Conservation (phyloP, 2,797 vertebrate species). For the Thripadectes ignobilis region DNA sequence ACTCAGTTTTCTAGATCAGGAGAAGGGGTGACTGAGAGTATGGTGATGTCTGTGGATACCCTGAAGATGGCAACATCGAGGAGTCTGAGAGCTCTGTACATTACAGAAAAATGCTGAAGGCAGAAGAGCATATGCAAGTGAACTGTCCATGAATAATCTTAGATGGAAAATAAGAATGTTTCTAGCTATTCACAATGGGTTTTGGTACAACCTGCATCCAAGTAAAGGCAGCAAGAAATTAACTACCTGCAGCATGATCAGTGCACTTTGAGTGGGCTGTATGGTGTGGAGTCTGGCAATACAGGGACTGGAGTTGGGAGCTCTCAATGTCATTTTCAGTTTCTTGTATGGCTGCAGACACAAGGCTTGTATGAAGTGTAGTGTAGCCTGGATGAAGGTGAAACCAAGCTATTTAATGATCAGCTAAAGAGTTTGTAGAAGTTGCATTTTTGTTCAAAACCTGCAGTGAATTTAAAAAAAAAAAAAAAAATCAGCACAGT, state of each 20-base stretch:
- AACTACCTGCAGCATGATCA: not conserved
- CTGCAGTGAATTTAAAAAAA: not conserved
- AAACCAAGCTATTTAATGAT: not conserved
- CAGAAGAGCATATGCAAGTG: not conserved
- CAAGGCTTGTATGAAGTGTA: not conserved
- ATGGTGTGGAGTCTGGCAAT: not conserved
- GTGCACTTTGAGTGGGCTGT: not conserved
- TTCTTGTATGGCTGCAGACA: not conserved
- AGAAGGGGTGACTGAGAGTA: not conserved
- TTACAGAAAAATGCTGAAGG: not conserved
- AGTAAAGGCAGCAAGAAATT: not conserved
- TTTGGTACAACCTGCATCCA: not conserved
- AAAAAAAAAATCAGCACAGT: not conserved
- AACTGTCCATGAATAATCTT: not conserved
- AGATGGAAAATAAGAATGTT: not conserved
- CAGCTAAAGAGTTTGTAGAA: not conserved
- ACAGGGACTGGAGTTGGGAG: accelerated
- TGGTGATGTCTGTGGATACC: not conserved
- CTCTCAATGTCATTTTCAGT: not conserved
- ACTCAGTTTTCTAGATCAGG: not conserved
- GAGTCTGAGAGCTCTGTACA: not conserved
- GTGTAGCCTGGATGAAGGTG: not conserved
- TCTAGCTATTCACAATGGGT: not conserved
- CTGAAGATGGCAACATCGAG: not conserved
- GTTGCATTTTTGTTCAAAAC: not conserved